Base-by-base conservation (phyloP, 2,888 invertebrate species). In the Folsomia candida region DNA sequence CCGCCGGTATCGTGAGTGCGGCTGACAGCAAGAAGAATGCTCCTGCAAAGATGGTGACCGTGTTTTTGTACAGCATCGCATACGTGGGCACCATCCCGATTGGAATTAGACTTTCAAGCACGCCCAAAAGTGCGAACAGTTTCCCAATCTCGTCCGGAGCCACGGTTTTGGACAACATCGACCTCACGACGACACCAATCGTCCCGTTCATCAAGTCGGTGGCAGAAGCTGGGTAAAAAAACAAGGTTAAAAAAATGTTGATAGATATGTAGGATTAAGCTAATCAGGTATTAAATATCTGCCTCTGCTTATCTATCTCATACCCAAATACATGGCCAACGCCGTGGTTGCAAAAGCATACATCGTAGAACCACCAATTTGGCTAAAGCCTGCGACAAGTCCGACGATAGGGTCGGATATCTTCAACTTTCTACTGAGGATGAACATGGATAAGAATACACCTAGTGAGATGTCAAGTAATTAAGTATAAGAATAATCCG, bases 321-420 rank as follows among this genome's bases (percentile, higher is more conserved):
- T 82, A 90, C 91, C 91, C 81, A 92, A 86, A 82, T 93, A 93
- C 81, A 93, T 90, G 78, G 92, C 90, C 87, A 90, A 89, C 14
- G 90, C 89, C 67, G 89, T 88, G 4, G 88, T 88, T 2, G 93
- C 90, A 82, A 92, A 93, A 0, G 93, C 92, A 80, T 92, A 93
- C 79, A 93, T 91, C 80, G 93, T 90, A 69, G 91, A 90, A 0
- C 92, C 89, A 27, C 92, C 84, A 71, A 93, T 92, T 84, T 93
- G 93, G 81, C 93, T 93, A 81, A 89, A 88, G 79, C 91, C 91
- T 3, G 92, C 92, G 83, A 93, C 88, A 1, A 92, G 89, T 25
- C 93, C 93, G 57, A 93, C 90, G n/a, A 93, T 86, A 0, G 92
- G 91, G 81, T 93, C 93, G 79, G 92, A 92, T 74, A 91, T 89